These are phyloP conservation scores for Athalia circularis DNA, from an alignment of 2,888 invertebrate species.

Conservation along the genomic window DNA sequence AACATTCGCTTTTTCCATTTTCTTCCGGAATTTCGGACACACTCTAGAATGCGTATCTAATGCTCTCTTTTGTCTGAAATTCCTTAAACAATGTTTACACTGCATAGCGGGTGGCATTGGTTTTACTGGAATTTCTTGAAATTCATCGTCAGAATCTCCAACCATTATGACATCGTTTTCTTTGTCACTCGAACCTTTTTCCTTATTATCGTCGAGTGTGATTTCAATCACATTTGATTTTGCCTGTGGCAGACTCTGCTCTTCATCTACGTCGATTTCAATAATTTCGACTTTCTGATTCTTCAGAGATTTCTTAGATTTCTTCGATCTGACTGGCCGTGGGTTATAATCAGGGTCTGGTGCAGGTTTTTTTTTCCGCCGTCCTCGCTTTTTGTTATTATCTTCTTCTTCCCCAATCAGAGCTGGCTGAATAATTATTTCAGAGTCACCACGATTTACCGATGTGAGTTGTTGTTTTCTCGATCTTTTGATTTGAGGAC, in stretches of 20 bases:
- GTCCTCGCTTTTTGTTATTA: conserved; percentile 57
- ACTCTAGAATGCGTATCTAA: conserved; percentile 65
- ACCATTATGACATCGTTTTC: conserved; percentile 71
- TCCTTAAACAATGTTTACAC: conserved; percentile 65
- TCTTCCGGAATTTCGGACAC: conserved; percentile 63
- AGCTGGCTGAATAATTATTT: conserved; percentile 71
- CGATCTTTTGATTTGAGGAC: conserved; percentile 64
- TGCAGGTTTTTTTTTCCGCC: conserved; percentile 59
- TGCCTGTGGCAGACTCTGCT: conserved; percentile 44
- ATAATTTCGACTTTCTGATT: conserved; percentile 64
- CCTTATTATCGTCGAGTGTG: conserved; percentile 67
- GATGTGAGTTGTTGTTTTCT: conserved; percentile 70
- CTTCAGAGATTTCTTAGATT: conserved; percentile 51
- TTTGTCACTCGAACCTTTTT: conserved; percentile 71
- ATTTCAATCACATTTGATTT: conserved; percentile 63
- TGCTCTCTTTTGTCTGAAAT: conserved; percentile 65
- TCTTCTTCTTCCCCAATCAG: conserved; percentile 59
- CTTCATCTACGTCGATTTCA: conserved; percentile 68
- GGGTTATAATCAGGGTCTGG: conserved; percentile 61
- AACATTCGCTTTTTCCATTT: conserved; percentile 51
- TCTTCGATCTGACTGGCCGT: conserved; percentile 53
- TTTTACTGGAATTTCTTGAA: conserved; percentile 12
- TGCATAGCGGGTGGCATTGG: conserved; percentile 56
- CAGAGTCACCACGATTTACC: conserved; percentile 70
- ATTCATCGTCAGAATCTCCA: conserved; percentile 67